Evolutionary conservation across 2,113 vertebrate genomes (phyloP).

Genomic region (Phainopepla nitens): DNA sequence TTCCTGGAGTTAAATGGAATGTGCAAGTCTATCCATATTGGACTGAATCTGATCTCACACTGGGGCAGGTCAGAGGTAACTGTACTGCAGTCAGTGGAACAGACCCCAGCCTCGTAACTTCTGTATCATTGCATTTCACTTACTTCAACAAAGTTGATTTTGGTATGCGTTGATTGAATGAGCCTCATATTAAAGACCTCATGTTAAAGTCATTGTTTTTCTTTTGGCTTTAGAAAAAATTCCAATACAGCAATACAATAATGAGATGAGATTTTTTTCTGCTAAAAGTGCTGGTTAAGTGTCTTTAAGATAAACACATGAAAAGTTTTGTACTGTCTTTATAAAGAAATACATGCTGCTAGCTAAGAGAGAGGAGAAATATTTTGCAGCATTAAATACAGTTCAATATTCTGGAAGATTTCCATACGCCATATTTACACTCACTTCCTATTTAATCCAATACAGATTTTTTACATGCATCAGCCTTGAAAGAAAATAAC

Average conservation of each 20-base stretch:
- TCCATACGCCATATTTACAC: neutral
- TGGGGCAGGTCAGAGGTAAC: neutral
- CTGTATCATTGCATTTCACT: neutral
- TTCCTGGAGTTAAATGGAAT: neutral
- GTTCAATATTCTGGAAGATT: constrained; percentile 21
- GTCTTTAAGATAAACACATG: constrained; percentile 3
- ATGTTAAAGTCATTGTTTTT: neutral
- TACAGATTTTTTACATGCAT: neutral
- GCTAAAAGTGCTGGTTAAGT: neutral
- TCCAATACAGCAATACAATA: neutral
- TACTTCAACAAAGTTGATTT: neutral
- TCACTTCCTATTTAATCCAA: constrained; percentile 37
- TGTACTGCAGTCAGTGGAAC: neutral
- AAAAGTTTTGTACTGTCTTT: neutral
- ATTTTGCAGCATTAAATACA: neutral
- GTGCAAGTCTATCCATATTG: neutral
- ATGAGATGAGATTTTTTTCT: neutral
- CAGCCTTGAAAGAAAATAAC: neutral
- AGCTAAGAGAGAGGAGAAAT: constrained; percentile 5
- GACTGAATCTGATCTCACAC: neutral
- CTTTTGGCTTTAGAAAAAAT: neutral
- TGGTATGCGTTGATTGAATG: neutral
- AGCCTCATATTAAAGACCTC: neutral
- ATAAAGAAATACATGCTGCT: neutral
- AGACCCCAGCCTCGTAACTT: accelerated